Conservation (phyloP, 2,113 vertebrate species). For the Aldabrachelys gigantea region DNA sequence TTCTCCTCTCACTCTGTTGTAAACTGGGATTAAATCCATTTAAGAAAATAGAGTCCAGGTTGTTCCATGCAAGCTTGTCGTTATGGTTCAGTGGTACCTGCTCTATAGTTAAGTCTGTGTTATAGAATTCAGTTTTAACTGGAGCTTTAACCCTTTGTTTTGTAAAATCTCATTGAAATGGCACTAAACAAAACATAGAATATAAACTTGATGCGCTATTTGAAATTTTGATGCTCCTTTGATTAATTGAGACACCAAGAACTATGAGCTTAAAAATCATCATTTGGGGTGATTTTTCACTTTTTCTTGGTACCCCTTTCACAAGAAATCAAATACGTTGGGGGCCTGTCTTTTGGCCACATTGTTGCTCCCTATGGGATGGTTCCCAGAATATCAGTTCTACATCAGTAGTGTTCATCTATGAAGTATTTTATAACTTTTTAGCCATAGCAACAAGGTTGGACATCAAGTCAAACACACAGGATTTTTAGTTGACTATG, state of each 20-base stretch:
- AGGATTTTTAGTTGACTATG: neutral
- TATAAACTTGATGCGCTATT: slow-evolving; percentile 47
- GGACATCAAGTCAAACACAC: slow-evolving; percentile 4
- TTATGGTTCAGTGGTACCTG: neutral
- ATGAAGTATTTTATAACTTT: neutral
- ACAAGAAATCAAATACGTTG: no score
- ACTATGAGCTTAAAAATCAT: neutral
- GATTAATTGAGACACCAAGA: slow-evolving; percentile 1
- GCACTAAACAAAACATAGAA: slow-evolving; percentile 41
- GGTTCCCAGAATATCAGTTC: no score
- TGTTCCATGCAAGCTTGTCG: neutral
- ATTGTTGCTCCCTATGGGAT: no score
- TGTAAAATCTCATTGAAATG: neutral
- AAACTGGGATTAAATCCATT: slow-evolving; percentile 12
- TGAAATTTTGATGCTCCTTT: neutral
- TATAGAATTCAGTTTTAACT: neutral
- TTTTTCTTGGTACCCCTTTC: no score
- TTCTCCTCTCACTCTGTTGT: neutral
- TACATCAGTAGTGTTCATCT: no score
- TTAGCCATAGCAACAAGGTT: slow-evolving; percentile 5
- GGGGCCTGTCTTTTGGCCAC: no score
- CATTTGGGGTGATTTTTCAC: no score
- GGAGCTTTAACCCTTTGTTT: neutral
- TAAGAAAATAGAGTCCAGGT: neutral
- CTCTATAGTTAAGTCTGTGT: neutral